Base-by-base conservation (phyloP, 1,140 invertebrate genomes). In the Phymastichus coffea region DNA sequence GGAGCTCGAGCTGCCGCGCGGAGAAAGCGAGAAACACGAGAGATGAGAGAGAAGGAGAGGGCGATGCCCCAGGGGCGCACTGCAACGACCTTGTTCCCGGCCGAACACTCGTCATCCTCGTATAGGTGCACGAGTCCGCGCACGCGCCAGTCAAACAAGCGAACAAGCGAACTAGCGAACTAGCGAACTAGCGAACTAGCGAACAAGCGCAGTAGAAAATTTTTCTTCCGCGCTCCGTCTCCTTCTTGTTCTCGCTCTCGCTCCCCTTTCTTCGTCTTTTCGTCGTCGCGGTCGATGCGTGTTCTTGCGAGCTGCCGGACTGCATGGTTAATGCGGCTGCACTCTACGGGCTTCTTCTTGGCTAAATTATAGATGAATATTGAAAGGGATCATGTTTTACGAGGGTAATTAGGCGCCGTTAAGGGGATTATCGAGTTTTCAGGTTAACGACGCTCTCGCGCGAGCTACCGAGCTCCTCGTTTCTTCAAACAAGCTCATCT, bases 161-260 rank as follows among this genome's bases (percentile, higher is more conserved):
- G n/a, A n/a, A n/a, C n/a, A n/a, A n/a, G n/a, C n/a, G 57, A 66
- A 60, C 57, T 54, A 64, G 40, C 33, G 23, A 63, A 47, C n/a
- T n/a, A n/a, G n/a, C n/a, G n/a, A n/a, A n/a, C n/a, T n/a, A n/a
- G n/a, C n/a, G n/a, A n/a, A n/a, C n/a, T n/a, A n/a, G n/a, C n/a
- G n/a, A n/a, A n/a, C n/a, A n/a, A n/a, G n/a, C n/a, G n/a, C n/a
- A n/a, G n/a, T n/a, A n/a, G n/a, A n/a, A n/a, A n/a, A 52, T 58
- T 60, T 63, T 51, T 52, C 26, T 40, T 52, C 22, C n/a, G 9
- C 48, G 52, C 33, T 53, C 52, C 25, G 14, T 52, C 3, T 14
- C 15, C 12, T 17, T 38, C 30, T 38, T 60, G 51, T 26, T 53
- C 25, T 28, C 23, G 12, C 6, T 44, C 22, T 38, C 22, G n/a